Evolutionary conservation across 2,888 invertebrate species (phyloP).

Genomic region (Ectropis crepuscularia): DNA sequence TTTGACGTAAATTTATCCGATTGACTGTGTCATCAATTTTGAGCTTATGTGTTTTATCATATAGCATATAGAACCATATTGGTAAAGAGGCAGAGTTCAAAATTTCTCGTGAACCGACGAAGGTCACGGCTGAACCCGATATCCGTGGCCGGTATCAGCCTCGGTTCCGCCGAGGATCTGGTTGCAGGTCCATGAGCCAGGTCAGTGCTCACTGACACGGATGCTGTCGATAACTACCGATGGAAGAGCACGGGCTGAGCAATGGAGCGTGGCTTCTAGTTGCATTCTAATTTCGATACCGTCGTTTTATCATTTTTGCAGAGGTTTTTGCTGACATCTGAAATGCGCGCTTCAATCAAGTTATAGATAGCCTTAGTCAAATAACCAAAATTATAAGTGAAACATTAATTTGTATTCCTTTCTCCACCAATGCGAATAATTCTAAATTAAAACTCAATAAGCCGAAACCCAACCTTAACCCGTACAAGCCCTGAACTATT

Average conservation of each 20-base stretch:
- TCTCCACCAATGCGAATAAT: no score
- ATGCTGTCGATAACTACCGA: conserved; percentile 53
- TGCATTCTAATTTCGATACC: conserved; percentile 1
- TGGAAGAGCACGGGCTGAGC: conserved; percentile 30
- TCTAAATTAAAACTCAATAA: no score
- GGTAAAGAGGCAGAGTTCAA: background rate
- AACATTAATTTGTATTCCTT: no score
- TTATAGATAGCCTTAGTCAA: no score
- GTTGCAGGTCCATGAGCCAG: conserved; percentile 57
- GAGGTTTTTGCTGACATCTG: background rate
- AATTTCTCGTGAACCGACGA: conserved; percentile 2
- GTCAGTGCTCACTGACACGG: conserved; percentile 62
- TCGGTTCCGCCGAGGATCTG: conserved; percentile 68
- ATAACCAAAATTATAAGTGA: no score
- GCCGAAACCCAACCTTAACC: no score
- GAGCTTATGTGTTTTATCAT: no score
- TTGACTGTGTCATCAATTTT: no score
- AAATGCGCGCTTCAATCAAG: no score
- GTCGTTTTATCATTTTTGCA: background rate
- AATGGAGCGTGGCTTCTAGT: conserved; percentile 31
- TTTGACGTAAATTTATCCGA: no score
- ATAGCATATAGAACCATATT: background rate
- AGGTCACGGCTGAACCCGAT: conserved; percentile 57
- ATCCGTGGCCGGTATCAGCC: conserved; percentile 58
- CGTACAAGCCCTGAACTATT: no score